Conservation (phyloP, 2,113 vertebrate species). For the Rhynchopsitta pachyrhyncha region DNA sequence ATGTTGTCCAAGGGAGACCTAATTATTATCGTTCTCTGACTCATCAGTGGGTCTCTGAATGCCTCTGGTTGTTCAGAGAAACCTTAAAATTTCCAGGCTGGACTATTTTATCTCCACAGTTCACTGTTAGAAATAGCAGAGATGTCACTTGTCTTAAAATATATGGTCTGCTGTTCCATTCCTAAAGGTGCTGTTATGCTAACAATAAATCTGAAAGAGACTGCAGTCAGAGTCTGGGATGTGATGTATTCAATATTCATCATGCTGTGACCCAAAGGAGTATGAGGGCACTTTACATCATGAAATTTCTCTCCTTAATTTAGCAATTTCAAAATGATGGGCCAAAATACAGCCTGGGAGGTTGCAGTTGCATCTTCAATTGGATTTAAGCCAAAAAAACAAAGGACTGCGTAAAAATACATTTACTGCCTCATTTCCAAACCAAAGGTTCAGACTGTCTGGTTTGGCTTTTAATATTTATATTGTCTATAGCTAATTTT, state of each 20-base stretch:
- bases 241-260: conserved; percentile 57
- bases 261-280: conserved; percentile 44
- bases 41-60: neutral
- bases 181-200: conserved; percentile 64
- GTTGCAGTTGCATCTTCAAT: neutral
- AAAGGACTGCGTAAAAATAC: neutral
- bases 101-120: conserved; percentile 18
- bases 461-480: neutral
- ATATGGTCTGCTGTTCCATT: conserved; percentile 31
- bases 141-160: conserved; percentile 67
- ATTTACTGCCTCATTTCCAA: neutral
- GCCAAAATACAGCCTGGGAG: neutral
- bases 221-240: conserved; percentile 30
- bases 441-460: neutral
- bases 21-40: neutral
- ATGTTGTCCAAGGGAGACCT: neutral
- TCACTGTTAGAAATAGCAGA: conserved; percentile 57
- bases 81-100: conserved; percentile 28
- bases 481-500: neutral
- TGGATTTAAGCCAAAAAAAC: neutral
- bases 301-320: conserved; percentile 25
- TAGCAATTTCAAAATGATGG: neutral
- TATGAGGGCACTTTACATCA: conserved; percentile 14
- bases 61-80: conserved; percentile 13
- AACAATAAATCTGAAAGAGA: conserved; percentile 56